Evolutionary conservation across 2,113 vertebrate genomes (phyloP).

Genomic region (Lynx canadensis): DNA sequence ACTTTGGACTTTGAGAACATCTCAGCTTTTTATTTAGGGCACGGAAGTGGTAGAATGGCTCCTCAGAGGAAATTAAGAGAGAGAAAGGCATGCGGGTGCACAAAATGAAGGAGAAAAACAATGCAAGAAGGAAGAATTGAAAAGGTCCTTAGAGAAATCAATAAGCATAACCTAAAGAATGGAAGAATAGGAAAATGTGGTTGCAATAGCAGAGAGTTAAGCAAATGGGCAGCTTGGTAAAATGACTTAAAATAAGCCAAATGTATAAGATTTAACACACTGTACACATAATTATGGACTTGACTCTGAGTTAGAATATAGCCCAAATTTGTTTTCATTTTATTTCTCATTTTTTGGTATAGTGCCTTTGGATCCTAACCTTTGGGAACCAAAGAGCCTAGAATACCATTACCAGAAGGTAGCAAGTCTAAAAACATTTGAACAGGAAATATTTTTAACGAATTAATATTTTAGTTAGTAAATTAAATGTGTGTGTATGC

Average conservation of each 20-base stretch:
- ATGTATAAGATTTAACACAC: neutral
- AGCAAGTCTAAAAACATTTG: neutral
- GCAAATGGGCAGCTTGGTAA: neutral
- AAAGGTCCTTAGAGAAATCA: conserved; percentile 47
- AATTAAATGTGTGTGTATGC: neutral
- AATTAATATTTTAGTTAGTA: neutral
- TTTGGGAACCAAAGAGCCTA: neutral
- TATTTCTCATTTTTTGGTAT: neutral
- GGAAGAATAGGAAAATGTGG: neutral
- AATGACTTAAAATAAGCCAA: neutral
- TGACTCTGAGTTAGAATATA: neutral
- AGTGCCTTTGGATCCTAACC: neutral
- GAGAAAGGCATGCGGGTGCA: neutral
- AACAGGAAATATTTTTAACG: neutral
- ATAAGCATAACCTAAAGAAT: neutral
- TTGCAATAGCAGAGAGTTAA: neutral
- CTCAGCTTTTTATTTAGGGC: conserved; percentile 45
- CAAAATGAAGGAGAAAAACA: conserved; percentile 12
- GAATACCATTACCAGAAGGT: neutral
- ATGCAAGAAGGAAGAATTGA: neutral
- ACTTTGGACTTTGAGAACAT: conserved; percentile 31
- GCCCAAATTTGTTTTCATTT: neutral
- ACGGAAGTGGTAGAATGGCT: neutral
- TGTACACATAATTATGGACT: neutral
- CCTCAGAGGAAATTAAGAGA: conserved; percentile 38